A percentile compares a stretch with the other conserved stretches of the same genome.
These are phyloP conservation scores for Gonioctena quinquepunctata DNA, from an alignment of 1,140 invertebrate genomes.

Conservation along the genomic window DNA sequence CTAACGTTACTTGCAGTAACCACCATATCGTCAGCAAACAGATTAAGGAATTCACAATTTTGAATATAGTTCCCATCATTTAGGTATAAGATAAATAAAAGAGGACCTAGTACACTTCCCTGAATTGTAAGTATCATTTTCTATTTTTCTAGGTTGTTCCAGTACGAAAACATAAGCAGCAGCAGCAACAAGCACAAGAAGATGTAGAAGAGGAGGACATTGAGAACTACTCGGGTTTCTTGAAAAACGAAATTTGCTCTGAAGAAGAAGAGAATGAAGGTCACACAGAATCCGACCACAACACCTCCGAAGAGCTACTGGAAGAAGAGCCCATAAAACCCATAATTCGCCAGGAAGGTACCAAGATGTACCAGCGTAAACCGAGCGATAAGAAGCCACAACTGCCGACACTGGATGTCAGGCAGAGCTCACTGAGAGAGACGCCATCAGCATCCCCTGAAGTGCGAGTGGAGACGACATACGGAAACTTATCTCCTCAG, in stretches of 20 bases:
- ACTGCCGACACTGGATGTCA: not conserved
- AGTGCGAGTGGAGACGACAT: not conserved
- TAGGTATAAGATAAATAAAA: no score
- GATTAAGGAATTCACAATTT: no score
- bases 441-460: not conserved
- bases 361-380: slow-evolving; percentile 49
- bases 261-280: slow-evolving; percentile 23
- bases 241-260: slow-evolving; percentile 27
- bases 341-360: slow-evolving; percentile 48
- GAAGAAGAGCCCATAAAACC: slow-evolving; percentile 45
- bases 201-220: not conserved
- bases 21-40: no score
- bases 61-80: no score
- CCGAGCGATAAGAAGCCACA: not conserved
- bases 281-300: slow-evolving; percentile 24
- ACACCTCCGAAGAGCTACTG: slow-evolving; percentile 13
- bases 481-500: not conserved
- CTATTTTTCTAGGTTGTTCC: not conserved
- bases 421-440: not conserved
- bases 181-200: no score
- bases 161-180: not conserved
- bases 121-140: no score
- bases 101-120: no score
- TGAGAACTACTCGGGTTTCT: not conserved
- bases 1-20: no score